phyloP scores from a whole-genome alignment of 1,140 invertebrate genomes.

The Drosophila pallidifrons region DNA sequence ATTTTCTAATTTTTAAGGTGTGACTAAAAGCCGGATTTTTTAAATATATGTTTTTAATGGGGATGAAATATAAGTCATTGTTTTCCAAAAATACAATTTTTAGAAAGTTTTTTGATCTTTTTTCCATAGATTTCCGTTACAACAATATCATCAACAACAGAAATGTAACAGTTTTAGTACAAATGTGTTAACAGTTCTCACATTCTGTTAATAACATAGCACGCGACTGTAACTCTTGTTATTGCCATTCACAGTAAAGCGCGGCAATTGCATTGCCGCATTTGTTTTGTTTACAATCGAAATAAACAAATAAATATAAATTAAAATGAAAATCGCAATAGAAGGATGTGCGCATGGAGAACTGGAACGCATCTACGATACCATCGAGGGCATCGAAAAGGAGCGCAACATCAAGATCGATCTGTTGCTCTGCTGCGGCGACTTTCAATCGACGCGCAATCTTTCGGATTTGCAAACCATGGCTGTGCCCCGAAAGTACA shows the following conservation, averaged over 20 bases:
- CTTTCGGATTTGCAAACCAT: slow-evolving; percentile 93
- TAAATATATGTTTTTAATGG: too few species aligned
- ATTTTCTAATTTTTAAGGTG: neutral
- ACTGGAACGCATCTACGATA: slow-evolving; percentile 97
- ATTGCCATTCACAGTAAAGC: too few species aligned
- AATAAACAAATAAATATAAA: neutral
- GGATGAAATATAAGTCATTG: too few species aligned
- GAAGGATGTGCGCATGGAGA: slow-evolving; percentile 99
- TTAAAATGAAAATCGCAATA: slow-evolving; percentile 96
- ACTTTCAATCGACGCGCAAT: slow-evolving; percentile 96
- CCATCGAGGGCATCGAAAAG: slow-evolving; percentile 90
- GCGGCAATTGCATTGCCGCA: slow-evolving; percentile 11
- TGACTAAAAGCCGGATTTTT: too few species aligned
- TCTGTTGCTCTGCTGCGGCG: slow-evolving; percentile 98
- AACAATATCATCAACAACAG: too few species aligned
- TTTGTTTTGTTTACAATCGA: neutral
- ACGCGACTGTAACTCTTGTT: too few species aligned
- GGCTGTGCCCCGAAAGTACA: slow-evolving; percentile 97
- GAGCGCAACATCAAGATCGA: slow-evolving; percentile 91
- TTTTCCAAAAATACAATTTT: too few species aligned
- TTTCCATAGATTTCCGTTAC: too few species aligned
- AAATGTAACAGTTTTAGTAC: too few species aligned
- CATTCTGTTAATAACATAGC: too few species aligned
- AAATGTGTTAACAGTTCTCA: too few species aligned
- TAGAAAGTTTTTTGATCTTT: too few species aligned